A percentile compares a stretch with the other conserved stretches of the same genome.
Conservation (phyloP, 2,113 vertebrate species). For the Ondatra zibethicus region DNA sequence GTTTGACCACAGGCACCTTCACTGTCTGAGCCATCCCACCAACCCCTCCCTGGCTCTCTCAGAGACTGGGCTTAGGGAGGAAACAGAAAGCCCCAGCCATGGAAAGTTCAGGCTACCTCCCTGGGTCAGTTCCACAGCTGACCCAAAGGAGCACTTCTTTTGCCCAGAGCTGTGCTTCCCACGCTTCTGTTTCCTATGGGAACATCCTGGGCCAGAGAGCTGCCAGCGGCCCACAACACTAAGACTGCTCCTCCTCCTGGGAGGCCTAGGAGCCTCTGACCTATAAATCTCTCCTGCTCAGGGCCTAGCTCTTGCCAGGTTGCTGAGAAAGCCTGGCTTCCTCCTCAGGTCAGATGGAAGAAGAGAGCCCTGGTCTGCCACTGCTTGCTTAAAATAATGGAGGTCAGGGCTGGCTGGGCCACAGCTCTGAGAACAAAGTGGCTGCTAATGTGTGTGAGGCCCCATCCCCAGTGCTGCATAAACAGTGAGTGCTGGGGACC, state of each 20-base stretch:
- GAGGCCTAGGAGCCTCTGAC: background rate
- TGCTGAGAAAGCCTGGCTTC: slow-evolving; percentile 10
- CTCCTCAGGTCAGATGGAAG: background rate
- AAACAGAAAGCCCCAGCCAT: background rate
- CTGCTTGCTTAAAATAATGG: background rate
- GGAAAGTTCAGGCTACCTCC: background rate
- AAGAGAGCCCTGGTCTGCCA: background rate
- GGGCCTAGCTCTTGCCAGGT: background rate
- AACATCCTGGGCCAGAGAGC: slow-evolving; percentile 41
- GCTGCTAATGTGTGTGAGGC: too few species aligned
- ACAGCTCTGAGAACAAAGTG: background rate
- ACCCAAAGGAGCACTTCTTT: background rate
- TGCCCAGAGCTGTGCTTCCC: slow-evolving; percentile 33
- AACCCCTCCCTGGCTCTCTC: background rate
- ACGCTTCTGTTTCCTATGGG: slow-evolving; percentile 59
- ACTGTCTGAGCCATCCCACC: background rate
- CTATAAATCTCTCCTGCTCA: background rate
- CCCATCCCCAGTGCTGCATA: background rate
- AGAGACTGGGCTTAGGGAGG: background rate
- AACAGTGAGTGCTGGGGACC: background rate
- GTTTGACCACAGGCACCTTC: background rate
- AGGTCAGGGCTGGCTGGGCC: too few species aligned
- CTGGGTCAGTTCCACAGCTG: background rate
- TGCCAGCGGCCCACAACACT: background rate
- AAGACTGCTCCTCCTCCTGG: slow-evolving; percentile 6